phyloP scores from a whole-genome alignment of 2,888 invertebrate genomes.

The Abscondita cerata region DNA sequence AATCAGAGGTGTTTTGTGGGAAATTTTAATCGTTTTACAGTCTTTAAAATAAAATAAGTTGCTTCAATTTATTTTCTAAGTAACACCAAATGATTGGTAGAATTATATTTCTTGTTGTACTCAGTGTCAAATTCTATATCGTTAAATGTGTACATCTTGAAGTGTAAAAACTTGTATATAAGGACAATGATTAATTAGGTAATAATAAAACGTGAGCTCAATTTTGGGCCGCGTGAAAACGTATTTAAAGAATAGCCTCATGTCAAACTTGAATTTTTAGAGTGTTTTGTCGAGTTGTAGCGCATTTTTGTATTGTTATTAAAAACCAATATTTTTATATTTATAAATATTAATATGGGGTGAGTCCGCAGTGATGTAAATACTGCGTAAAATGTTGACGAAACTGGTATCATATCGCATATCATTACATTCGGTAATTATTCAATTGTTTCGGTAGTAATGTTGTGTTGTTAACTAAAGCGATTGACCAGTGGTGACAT shows the following conservation, averaged over 20 bases:
- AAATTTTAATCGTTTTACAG: constrained; percentile 21
- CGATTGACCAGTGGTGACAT: too few species aligned
- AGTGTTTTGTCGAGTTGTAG: constrained; percentile 2
- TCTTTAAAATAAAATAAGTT: constrained; percentile 5
- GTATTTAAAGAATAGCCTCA: constrained; percentile 39
- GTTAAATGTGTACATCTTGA: constrained; percentile 50
- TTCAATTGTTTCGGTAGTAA: too few species aligned
- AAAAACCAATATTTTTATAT: constrained; percentile 10
- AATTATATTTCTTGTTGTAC: constrained; percentile 54
- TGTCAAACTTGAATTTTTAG: constrained; percentile 25
- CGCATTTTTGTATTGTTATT: constrained; percentile 4
- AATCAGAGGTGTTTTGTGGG: constrained; percentile 13
- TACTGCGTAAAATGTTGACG: too few species aligned
- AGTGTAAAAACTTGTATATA: constrained; percentile 41
- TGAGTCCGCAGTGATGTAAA: constrained; percentile 12
- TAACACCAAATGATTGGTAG: constrained; percentile 45
- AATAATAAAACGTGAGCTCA: constrained; percentile 35
- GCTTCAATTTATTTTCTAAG: constrained; percentile 29
- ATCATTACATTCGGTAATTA: neutral
- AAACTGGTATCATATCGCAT: constrained; percentile 14
- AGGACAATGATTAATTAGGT: constrained; percentile 32
- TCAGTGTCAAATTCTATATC: constrained; percentile 53
- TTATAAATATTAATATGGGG: constrained; percentile 1
- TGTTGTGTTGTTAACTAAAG: too few species aligned
- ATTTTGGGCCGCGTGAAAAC: constrained; percentile 32